Evolutionary conservation across 2,113 vertebrate genomes (phyloP).

Genomic region (Spheniscus mendiculus): DNA sequence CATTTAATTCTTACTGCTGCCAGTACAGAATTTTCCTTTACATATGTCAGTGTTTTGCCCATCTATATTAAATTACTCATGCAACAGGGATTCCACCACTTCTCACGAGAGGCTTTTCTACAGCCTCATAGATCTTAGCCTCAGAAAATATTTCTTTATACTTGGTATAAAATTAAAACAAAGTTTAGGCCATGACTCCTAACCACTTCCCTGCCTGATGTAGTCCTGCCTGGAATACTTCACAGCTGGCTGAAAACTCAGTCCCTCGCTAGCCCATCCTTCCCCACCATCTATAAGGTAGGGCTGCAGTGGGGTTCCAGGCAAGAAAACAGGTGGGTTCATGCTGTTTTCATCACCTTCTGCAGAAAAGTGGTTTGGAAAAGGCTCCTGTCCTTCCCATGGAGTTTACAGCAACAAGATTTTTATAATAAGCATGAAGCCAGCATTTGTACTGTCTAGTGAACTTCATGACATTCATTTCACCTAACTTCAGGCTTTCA

Average conservation of each 20-base stretch:
- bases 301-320: background rate
- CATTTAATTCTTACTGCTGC: slow-evolving; percentile 9
- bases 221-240: background rate
- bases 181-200: background rate
- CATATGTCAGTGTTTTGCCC: slow-evolving; percentile 6
- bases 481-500: background rate
- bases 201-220: background rate
- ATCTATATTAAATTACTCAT: background rate
- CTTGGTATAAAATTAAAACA: background rate
- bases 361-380: background rate
- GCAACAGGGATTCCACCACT: background rate
- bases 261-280: background rate
- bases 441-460: background rate
- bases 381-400: background rate
- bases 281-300: background rate
- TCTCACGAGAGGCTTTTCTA: slow-evolving; percentile 8
- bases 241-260: background rate
- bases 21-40: background rate
- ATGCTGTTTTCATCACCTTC: background rate
- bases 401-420: background rate
- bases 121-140: background rate
- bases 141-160: background rate
- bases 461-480: background rate
- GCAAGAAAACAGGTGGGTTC: background rate
- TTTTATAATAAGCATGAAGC: background rate